Evolutionary conservation across 2,797 vertebrate genomes (phyloP).

Genomic region (Zalophus californianus): DNA sequence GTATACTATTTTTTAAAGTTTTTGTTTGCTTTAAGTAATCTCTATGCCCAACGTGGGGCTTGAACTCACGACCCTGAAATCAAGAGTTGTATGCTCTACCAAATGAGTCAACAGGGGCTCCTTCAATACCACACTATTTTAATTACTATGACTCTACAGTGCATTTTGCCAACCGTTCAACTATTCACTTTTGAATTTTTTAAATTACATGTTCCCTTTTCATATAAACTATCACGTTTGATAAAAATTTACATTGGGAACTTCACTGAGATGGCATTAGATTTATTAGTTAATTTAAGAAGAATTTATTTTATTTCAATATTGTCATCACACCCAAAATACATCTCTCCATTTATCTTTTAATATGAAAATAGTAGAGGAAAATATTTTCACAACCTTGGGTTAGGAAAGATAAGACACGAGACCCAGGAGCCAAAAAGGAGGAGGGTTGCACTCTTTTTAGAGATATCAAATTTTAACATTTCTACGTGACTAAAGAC

Average conservation of each 20-base stretch:
- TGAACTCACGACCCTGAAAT: neutral
- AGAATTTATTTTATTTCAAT: neutral
- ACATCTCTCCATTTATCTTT: neutral
- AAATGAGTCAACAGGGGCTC: neutral
- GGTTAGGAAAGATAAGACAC: neutral
- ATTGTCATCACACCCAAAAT: neutral
- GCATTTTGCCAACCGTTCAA: neutral
- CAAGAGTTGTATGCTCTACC: neutral
- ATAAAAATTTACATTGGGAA: neutral
- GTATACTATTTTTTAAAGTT: neutral
- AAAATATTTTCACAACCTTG: neutral
- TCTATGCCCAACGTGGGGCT: neutral
- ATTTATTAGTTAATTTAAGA: constrained; percentile 20
- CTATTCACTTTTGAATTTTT: neutral
- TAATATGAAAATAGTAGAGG: neutral
- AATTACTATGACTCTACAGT: neutral
- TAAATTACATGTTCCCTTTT: neutral
- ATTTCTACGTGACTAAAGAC: neutral
- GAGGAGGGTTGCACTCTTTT: neutral
- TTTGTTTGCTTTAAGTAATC: neutral
- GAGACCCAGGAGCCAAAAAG: neutral
- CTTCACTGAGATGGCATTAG: neutral
- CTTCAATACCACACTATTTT: neutral
- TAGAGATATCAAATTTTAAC: neutral
- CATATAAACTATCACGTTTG: neutral